Evolutionary conservation across 2,113 vertebrate genomes (phyloP), one percentile per base, ranked within the genome.

Genomic region (Rhineura floridana): DNA sequence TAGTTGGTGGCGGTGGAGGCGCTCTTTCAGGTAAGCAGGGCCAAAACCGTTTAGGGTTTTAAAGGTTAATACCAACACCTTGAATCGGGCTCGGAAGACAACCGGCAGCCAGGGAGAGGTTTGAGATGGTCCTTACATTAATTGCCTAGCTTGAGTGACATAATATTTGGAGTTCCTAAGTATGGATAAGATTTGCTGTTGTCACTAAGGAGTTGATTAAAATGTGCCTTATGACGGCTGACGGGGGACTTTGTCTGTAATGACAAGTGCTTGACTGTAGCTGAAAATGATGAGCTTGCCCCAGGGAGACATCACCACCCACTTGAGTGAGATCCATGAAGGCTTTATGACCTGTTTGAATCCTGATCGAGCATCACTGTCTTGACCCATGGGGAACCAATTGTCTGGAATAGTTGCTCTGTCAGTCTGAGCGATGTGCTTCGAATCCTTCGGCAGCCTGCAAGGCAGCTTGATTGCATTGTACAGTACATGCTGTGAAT

Each of bases 281-380:
- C 92, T 91, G 94, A 95, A 96, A 96, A 95, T 95, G 96, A 97
- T 97, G 96, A 95, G 95, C 65, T 77, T 84, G 95, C 97, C 96
- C 95, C 90, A 93, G 95, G 96, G 96, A 97, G 95, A 93, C 95
- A 96, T 97, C 95, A 96, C 93, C 95, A 96, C 95, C 96, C 95
- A 96, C 96, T 96, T 95, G 95, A 96, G 95, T 86, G 90, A 96
- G 95, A 97, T 96, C 95, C 95, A 95, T 93, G 96, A 96, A 97
- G 96, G 93, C 94, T 96, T 97, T 96, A 96, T 96, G 97, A 97
- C 97, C 97, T 91, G 78, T 96, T 97, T 96, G 97, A 97, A 96
- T 97, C 97, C 96, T 97, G 96, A 96, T 96, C 30, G 93, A 97
- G 96, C 95, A 93, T 96, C 90, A 88, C 95, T 96, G 95, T 95